Evolutionary conservation across 2,797 vertebrate genomes (phyloP).

Genomic region (Poecile montanus): DNA sequence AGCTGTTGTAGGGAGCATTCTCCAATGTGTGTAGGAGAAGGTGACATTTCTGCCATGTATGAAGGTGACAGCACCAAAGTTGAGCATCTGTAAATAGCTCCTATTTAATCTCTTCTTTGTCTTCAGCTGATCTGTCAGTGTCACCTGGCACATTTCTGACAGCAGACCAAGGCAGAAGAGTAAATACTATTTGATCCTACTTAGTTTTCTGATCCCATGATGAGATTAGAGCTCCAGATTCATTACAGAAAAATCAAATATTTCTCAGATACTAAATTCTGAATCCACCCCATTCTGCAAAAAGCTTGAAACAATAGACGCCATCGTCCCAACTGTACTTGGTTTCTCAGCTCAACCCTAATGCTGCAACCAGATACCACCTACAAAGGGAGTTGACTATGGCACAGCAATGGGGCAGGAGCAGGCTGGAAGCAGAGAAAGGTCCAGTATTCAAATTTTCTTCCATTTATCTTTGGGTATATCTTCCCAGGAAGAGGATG

Average conservation of each 20-base stretch:
- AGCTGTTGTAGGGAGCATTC: constrained; percentile 15
- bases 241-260: background rate
- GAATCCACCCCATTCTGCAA: background rate
- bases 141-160: background rate
- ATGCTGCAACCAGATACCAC: background rate
- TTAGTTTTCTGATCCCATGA: background rate
- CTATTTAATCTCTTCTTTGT: background rate
- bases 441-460: background rate
- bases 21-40: background rate
- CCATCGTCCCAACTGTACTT: background rate
- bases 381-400: background rate
- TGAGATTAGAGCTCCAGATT: background rate
- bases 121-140: background rate
- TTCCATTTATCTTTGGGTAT: background rate
- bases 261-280: background rate
- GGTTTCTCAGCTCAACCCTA: background rate
- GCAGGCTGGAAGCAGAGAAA: background rate
- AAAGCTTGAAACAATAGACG: background rate
- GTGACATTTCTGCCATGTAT: background rate
- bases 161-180: background rate
- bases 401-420: background rate
- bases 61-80: constrained; percentile 9
- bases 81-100: constrained; percentile 26
- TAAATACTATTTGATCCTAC: background rate
- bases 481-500: background rate